Percentiles rank a stretch among this genome's conserved stretches.
Conservation (phyloP, 2,888 invertebrate species). For the Macrosoma leucophasiata region DNA sequence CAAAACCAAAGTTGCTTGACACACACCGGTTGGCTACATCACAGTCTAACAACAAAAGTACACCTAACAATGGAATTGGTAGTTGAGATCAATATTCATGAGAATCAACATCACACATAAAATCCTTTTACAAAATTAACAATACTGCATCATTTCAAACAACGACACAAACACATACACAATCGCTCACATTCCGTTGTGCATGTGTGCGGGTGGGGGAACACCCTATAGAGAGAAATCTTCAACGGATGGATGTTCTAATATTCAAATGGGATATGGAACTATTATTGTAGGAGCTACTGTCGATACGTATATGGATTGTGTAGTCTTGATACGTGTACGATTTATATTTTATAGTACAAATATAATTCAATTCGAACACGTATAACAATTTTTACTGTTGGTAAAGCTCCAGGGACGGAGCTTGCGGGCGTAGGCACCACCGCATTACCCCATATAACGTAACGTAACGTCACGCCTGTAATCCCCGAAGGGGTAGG, state of each 20-base stretch:
- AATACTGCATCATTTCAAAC: slow-evolving; percentile 2
- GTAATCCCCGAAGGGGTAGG: too few species aligned
- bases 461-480: too few species aligned
- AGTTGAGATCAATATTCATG: too few species aligned
- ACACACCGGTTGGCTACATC: too few species aligned
- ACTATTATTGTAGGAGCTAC: slow-evolving; percentile 76
- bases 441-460: too few species aligned
- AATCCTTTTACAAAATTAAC: slow-evolving; percentile 19
- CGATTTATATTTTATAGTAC: neutral
- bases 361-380: slow-evolving; percentile 4
- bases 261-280: slow-evolving; percentile 76
- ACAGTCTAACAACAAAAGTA: too few species aligned
- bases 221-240: slow-evolving; percentile 53
- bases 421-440: too few species aligned
- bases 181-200: slow-evolving; percentile 15
- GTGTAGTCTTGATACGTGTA: slow-evolving; percentile 43
- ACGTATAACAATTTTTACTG: too few species aligned
- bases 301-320: slow-evolving; percentile 57
- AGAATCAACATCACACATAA: too few species aligned
- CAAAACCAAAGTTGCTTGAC: too few species aligned
- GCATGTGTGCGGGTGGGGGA: slow-evolving; percentile 32
- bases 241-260: slow-evolving; percentile 74
- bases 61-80: too few species aligned
- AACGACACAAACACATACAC: slow-evolving; percentile 20
- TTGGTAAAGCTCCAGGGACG: too few species aligned